These are phyloP conservation scores for Macrostomum lignano DNA, from an alignment of 1,140 invertebrate genomes.

Conservation along the genomic window DNA sequence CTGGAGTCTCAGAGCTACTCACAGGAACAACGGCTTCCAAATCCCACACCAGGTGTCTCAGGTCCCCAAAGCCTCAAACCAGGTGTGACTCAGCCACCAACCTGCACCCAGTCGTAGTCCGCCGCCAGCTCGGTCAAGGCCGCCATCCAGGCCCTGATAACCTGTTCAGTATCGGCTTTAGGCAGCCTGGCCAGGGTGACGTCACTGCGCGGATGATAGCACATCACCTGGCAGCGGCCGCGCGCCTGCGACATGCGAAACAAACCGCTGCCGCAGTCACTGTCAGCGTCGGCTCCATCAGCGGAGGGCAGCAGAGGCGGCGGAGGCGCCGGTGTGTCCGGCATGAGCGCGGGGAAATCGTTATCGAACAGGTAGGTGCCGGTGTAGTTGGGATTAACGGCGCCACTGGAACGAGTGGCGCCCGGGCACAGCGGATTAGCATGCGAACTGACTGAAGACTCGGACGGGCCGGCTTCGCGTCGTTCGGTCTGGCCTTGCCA, in stretches of 20 bases:
- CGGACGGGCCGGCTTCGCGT: constrained; percentile 32
- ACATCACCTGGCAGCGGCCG: constrained; percentile 78
- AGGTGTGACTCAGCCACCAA: too few species aligned
- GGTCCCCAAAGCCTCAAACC: too few species aligned
- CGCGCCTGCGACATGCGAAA: constrained; percentile 45
- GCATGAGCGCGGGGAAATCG: constrained; percentile 68
- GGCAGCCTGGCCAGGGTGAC: constrained; percentile 63
- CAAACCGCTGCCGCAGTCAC: too few species aligned
- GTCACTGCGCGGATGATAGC: constrained; percentile 75
- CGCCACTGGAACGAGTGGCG: constrained; percentile 47
- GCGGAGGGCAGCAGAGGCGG: neutral
- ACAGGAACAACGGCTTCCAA: too few species aligned
- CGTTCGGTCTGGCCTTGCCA: constrained; percentile 64
- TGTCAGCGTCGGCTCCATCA: too few species aligned
- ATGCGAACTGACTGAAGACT: constrained; percentile 37
- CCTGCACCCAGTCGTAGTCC: neutral
- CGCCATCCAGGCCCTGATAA: constrained; percentile 56
- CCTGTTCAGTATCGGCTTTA: constrained; percentile 41
- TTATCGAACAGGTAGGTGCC: constrained; percentile 73
- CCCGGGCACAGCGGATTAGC: constrained; percentile 76
- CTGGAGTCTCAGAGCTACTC: too few species aligned
- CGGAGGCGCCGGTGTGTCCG: neutral
- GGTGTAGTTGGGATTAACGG: constrained; percentile 45
- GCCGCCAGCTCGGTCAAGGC: constrained; percentile 27
- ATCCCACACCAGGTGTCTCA: too few species aligned